Conservation (phyloP, 2,888 invertebrate genomes). For the Chymomyza procnemis region DNA sequence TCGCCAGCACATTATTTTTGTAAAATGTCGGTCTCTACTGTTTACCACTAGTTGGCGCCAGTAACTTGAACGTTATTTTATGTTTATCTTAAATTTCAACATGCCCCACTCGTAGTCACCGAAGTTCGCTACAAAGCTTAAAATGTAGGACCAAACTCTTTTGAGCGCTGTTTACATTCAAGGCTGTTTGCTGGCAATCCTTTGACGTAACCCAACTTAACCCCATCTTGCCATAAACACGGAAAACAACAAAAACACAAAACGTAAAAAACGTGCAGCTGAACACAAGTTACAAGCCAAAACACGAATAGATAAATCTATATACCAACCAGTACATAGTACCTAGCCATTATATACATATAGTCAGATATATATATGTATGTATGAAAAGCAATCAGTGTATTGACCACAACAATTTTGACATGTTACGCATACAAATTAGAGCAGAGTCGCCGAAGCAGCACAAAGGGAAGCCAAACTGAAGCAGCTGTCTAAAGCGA, state of each 20-base stretch:
- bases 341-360: not conserved
- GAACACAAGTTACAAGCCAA: constrained; percentile 23
- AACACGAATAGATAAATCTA: constrained; percentile 16
- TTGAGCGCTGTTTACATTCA: not conserved
- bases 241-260: constrained; percentile 14
- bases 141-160: not conserved
- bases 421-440: constrained; percentile 74
- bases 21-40: too few relatives aligned
- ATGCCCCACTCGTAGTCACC: too few relatives aligned
- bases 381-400: constrained; percentile 73
- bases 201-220: not conserved
- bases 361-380: constrained; percentile 30
- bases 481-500: constrained; percentile 2
- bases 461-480: constrained; percentile 12
- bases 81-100: too few relatives aligned
- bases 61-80: too few relatives aligned
- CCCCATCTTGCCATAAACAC: not conserved
- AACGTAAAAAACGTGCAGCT: constrained; percentile 38
- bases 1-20: too few relatives aligned
- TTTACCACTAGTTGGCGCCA: too few relatives aligned
- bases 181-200: not conserved
- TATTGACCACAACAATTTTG: constrained; percentile 74
- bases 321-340: not conserved
- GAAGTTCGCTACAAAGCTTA: not conserved
- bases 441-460: constrained; percentile 35